Conservation (phyloP, 2,113 vertebrate species). For the Leptobrachium ailaonicum region DNA sequence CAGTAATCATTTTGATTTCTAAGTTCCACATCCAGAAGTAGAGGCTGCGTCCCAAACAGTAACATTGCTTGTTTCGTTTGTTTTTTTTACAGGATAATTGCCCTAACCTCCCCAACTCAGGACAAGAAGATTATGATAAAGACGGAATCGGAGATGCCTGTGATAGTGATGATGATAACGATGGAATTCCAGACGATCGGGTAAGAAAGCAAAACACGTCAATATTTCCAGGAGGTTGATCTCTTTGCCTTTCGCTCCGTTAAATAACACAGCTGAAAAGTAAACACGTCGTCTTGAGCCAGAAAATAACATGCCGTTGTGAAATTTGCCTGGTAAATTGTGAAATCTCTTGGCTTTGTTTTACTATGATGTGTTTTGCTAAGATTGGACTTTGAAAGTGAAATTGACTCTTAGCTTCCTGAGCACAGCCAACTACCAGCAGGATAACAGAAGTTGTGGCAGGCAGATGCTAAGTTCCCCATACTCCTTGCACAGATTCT, state of each 20-base stretch:
- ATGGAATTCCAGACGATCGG: slow-evolving; percentile 89
- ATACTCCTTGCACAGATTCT: slow-evolving; percentile 3
- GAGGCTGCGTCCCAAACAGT: too few relatives aligned
- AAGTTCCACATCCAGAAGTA: too few relatives aligned
- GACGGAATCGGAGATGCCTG: slow-evolving; percentile 95
- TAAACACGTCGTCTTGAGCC: background rate
- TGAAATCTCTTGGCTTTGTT: slow-evolving; percentile 35
- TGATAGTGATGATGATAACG: slow-evolving; percentile 92
- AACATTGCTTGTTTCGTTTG: too few relatives aligned
- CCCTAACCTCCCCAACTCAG: slow-evolving; percentile 93
- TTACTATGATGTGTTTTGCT: slow-evolving; percentile 35
- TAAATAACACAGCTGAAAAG: slow-evolving; percentile 22
- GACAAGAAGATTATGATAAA: slow-evolving; percentile 97
- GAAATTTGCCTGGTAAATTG: slow-evolving; percentile 46
- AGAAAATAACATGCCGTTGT: slow-evolving; percentile 29
- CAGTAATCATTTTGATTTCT: too few relatives aligned
- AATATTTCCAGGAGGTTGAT: background rate
- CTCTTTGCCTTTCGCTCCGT: background rate
- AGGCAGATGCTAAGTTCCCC: slow-evolving; percentile 45
- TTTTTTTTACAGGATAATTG: slow-evolving; percentile 86
- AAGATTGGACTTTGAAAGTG: slow-evolving; percentile 53
- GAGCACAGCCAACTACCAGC: slow-evolving; percentile 41
- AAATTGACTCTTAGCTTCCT: slow-evolving; percentile 23
- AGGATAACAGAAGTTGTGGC: slow-evolving; percentile 56
- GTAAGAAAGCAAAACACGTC: slow-evolving; percentile 68